A percentile compares a stretch with the other conserved stretches of the same genome.
Evolutionary conservation across 2,113 vertebrate genomes (phyloP).

Genomic region (Onychostoma macrolepis): DNA sequence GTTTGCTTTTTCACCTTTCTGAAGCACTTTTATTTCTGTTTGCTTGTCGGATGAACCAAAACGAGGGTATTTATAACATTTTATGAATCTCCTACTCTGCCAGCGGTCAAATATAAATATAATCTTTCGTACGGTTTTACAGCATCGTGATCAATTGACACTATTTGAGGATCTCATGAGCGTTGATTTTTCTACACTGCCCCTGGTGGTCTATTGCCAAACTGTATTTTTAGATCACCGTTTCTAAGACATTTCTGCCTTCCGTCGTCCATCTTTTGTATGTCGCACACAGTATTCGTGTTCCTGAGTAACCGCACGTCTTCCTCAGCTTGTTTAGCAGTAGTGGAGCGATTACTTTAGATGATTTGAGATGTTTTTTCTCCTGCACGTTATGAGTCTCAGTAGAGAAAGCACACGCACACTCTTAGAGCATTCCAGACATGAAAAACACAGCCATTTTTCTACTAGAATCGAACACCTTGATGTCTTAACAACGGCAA

Average conservation of each 20-base stretch:
- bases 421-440: conserved; percentile 34
- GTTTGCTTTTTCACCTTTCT: conserved; percentile 9
- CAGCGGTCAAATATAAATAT: not conserved
- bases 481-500: conserved; percentile 54
- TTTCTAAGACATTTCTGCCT: conserved; percentile 31
- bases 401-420: not conserved
- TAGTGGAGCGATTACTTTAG: not conserved
- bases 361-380: not conserved
- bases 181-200: conserved; percentile 6
- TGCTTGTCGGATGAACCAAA: not conserved
- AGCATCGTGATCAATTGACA: conserved; percentile 2
- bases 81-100: not conserved
- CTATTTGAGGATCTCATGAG: not conserved
- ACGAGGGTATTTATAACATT: not conserved
- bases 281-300: conserved; percentile 37
- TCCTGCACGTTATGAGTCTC: not conserved
- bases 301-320: conserved; percentile 5
- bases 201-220: conserved; percentile 46
- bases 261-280: conserved; percentile 15
- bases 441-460: conserved; percentile 42
- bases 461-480: conserved; percentile 45
- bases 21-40: not conserved
- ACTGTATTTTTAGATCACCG: conserved; percentile 41
- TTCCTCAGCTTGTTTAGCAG: conserved; percentile 29
- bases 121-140: not conserved